Evolutionary conservation across 2,888 invertebrate species (phyloP).

Genomic region (Drosophila recens): DNA sequence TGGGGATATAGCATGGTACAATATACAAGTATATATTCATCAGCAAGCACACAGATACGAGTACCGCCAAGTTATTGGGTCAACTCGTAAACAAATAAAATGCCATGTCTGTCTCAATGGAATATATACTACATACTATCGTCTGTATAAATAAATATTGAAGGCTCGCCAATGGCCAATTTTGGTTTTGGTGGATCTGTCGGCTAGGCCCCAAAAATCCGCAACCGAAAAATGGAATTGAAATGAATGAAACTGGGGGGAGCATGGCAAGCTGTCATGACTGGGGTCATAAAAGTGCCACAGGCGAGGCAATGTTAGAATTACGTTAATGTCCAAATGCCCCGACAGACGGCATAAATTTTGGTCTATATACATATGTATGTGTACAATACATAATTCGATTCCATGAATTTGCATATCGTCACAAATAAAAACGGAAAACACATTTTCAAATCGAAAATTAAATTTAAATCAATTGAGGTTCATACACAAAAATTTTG

Average conservation of each 20-base stretch:
- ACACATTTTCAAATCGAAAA: conserved; percentile 43
- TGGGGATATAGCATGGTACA: conserved; percentile 18
- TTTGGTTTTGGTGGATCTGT: conserved; percentile 29
- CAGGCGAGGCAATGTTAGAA: conserved; percentile 7
- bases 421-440: conserved; percentile 20
- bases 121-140: conserved; percentile 15
- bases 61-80: conserved; percentile 57
- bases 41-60: background rate
- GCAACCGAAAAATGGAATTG: conserved; percentile 13
- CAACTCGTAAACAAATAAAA: conserved; percentile 71
- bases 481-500: conserved; percentile 26
- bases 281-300: conserved; percentile 58
- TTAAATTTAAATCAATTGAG: conserved; percentile 70
- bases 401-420: conserved; percentile 62
- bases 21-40: background rate
- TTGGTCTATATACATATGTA: background rate
- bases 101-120: conserved; percentile 49
- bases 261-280: conserved; percentile 24
- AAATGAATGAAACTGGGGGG: conserved; percentile 1
- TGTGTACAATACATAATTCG: conserved; percentile 52
- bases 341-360: conserved; percentile 18
- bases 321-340: conserved; percentile 24
- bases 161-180: conserved; percentile 26
- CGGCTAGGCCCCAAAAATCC: conserved; percentile 4
- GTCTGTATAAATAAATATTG: conserved; percentile 47